Conservation (phyloP, 2,113 vertebrate species). For the Megaleporinus macrocephalus region DNA sequence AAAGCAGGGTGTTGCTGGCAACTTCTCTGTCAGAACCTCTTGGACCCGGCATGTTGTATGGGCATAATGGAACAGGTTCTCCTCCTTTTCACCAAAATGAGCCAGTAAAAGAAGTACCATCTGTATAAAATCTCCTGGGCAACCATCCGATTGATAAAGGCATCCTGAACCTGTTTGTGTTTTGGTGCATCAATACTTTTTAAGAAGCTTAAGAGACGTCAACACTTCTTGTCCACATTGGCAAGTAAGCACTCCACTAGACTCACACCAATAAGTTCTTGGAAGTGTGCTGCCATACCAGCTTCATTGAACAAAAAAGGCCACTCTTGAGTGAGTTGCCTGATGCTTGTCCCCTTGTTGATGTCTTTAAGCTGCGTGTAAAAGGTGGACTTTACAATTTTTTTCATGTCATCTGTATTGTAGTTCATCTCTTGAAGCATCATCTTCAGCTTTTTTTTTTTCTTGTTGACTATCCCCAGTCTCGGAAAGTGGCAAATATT, state of each 20-base stretch:
- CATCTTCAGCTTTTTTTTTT: conserved; percentile 35
- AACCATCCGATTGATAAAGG: too few relatives aligned
- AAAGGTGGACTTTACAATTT: conserved; percentile 21
- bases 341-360: conserved; percentile 27
- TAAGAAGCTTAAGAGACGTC: too few relatives aligned
- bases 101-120: conserved; percentile 50
- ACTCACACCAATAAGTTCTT: too few relatives aligned
- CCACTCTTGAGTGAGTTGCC: conserved; percentile 26
- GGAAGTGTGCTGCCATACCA: too few relatives aligned
- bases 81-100: conserved; percentile 53
- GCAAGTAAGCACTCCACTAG: too few relatives aligned
- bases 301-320: conserved; percentile 37
- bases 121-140: conserved; percentile 42
- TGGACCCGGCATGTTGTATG: conserved; percentile 42
- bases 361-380: conserved; percentile 40
- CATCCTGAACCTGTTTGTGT: too few relatives aligned
- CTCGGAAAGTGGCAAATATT: conserved; percentile 47
- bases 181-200: too few relatives aligned
- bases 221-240: too few relatives aligned
- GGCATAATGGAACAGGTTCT: conserved; percentile 42
- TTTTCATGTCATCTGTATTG: conserved; percentile 29
- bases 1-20: conserved; percentile 55
- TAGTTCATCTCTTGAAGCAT: neutral
- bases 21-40: conserved; percentile 36
- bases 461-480: conserved; percentile 41